Conservation (phyloP, 2,888 invertebrate genomes). For the Drosophila monieri region DNA sequence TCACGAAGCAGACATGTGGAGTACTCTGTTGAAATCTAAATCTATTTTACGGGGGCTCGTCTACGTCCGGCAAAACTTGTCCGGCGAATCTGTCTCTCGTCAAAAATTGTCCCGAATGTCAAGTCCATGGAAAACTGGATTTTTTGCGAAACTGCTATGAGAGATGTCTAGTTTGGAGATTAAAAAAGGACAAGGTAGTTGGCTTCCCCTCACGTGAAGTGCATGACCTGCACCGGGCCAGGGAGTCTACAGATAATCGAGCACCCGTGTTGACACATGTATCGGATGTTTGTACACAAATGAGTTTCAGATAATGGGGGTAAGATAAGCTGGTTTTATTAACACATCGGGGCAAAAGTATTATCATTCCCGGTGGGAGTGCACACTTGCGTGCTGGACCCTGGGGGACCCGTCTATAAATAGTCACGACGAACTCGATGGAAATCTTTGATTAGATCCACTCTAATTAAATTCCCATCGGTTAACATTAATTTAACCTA, state of each 20-base stretch:
- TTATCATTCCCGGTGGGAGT: conserved; percentile 45
- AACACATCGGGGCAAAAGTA: conserved; percentile 45
- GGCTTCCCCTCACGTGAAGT: conserved; percentile 31
- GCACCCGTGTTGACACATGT: conserved; percentile 50
- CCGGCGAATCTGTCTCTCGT: conserved; percentile 7
- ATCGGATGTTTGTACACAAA: conserved; percentile 36
- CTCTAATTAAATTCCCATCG: conserved; percentile 35
- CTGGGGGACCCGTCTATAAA: conserved; percentile 21
- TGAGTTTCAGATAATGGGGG: conserved; percentile 50
- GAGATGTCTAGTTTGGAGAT: neutral
- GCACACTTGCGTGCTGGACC: conserved; percentile 19
- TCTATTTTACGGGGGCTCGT: conserved; percentile 40
- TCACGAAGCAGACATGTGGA: conserved; percentile 15
- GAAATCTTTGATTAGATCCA: conserved; percentile 29
- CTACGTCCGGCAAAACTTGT: conserved; percentile 23
- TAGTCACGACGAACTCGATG: conserved; percentile 10
- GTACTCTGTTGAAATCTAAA: conserved; percentile 12
- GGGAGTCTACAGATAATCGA: conserved; percentile 18
- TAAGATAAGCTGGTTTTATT: conserved; percentile 62
- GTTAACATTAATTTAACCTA: conserved; percentile 38
- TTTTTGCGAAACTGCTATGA: neutral
- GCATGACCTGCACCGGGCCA: conserved; percentile 6
- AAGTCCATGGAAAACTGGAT: conserved; percentile 15
- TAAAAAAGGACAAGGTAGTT: neutral
- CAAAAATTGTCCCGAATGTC: neutral